phyloP scores from a whole-genome alignment of 1,140 invertebrate genomes.

The Bombus cullumanus region DNA sequence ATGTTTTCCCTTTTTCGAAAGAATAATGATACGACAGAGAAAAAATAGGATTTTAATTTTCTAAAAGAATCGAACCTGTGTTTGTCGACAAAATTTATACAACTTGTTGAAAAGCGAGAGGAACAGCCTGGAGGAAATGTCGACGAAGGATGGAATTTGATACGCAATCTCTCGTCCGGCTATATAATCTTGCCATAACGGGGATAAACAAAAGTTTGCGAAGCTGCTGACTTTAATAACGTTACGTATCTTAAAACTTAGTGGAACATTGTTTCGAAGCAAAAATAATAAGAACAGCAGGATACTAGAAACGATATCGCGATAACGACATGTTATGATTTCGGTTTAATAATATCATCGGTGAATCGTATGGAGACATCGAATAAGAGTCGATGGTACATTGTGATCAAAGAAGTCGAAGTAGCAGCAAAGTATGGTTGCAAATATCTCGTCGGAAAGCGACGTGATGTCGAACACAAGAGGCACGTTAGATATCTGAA shows the following conservation, averaged over 20 bases:
- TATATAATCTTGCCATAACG: background rate
- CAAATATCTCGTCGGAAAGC: too few relatives aligned
- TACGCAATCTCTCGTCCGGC: background rate
- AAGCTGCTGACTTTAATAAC: constrained; percentile 19
- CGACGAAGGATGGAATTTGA: background rate
- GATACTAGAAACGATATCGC: background rate
- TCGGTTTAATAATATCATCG: constrained; percentile 16
- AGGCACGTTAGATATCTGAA: too few relatives aligned
- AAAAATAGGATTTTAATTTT: background rate
- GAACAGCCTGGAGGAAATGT: background rate
- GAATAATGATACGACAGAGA: too few relatives aligned
- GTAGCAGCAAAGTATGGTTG: too few relatives aligned
- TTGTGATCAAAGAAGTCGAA: too few relatives aligned
- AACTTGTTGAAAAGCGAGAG: background rate
- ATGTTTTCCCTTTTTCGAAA: too few relatives aligned
- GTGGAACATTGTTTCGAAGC: constrained; percentile 17
- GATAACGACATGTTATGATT: background rate
- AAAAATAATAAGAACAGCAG: constrained; percentile 14
- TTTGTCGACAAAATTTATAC: background rate
- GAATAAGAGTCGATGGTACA: background rate
- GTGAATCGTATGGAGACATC: background rate
- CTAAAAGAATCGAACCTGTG: background rate
- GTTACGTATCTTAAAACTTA: constrained; percentile 23
- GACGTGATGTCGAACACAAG: too few relatives aligned
- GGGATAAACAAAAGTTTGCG: constrained; percentile 27